Evolutionary conservation across 2,113 vertebrate genomes (phyloP).

Genomic region (Rhynchomys soricoides): DNA sequence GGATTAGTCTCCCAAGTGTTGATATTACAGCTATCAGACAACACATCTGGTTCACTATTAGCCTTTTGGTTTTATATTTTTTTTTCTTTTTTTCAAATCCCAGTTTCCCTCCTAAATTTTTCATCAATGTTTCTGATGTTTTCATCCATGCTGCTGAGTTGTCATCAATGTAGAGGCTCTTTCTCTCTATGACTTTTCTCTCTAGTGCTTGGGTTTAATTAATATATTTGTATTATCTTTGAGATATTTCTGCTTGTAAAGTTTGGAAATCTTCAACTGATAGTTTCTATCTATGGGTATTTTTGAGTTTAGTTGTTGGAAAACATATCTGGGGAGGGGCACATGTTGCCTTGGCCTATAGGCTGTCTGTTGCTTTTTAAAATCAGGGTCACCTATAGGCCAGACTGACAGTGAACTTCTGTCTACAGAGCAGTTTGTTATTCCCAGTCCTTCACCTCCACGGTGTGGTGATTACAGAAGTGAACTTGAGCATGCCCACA

Average conservation of each 20-base stretch:
- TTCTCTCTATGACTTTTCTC: neutral
- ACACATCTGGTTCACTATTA: neutral
- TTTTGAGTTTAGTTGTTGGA: neutral
- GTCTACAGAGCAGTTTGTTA: neutral
- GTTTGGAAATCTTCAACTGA: neutral
- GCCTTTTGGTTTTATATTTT: neutral
- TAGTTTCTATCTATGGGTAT: neutral
- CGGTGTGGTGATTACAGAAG: neutral
- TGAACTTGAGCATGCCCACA: neutral
- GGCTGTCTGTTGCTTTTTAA: neutral
- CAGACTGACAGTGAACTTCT: neutral
- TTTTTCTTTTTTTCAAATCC: neutral
- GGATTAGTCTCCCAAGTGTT: too few relatives aligned
- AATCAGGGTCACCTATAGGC: neutral
- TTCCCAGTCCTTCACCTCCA: neutral
- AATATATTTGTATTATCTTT: neutral
- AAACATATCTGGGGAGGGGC: fast-evolving
- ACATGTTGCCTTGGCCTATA: neutral
- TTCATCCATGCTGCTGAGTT: neutral
- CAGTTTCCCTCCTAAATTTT: neutral
- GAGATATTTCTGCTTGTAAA: neutral
- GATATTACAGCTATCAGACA: too few relatives aligned
- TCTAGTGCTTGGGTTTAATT: neutral
- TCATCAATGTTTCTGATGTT: neutral
- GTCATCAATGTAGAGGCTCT: too few relatives aligned